Conservation (phyloP, 2,797 vertebrate species). For the Pelochelys cantorii region DNA sequence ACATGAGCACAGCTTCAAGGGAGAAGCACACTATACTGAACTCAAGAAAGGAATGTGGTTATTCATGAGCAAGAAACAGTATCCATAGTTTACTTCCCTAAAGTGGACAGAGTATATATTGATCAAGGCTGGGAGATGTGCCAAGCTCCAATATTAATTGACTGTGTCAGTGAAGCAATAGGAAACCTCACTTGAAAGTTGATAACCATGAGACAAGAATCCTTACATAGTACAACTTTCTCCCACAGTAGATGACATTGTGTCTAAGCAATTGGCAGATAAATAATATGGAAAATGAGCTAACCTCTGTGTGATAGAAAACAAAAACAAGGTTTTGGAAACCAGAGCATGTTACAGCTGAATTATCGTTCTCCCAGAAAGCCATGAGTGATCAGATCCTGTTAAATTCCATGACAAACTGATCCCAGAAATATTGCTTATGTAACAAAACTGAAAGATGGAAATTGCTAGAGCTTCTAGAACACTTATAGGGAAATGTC, state of each 20-base stretch:
- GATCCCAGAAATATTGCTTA: neutral
- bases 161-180: conserved; percentile 40
- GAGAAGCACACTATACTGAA: neutral
- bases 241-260: neutral
- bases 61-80: neutral
- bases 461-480: neutral
- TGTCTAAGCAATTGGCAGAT: conserved; percentile 19
- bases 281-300: conserved; percentile 34
- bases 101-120: neutral
- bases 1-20: neutral
- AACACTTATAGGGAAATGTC: neutral
- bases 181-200: neutral
- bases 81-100: neutral
- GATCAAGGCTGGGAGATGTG: conserved; percentile 12
- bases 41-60: neutral
- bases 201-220: conserved; percentile 16
- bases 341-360: neutral
- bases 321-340: neutral
- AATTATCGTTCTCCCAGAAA: neutral
- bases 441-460: neutral
- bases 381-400: neutral
- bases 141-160: conserved; percentile 5
- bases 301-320: conserved; percentile 28
- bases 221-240: neutral
- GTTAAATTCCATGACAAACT: neutral